Evolutionary conservation across 2,113 vertebrate species (phyloP), one percentile per base, ranked within the genome.

Genomic region (Callocephalon fimbriatum): DNA sequence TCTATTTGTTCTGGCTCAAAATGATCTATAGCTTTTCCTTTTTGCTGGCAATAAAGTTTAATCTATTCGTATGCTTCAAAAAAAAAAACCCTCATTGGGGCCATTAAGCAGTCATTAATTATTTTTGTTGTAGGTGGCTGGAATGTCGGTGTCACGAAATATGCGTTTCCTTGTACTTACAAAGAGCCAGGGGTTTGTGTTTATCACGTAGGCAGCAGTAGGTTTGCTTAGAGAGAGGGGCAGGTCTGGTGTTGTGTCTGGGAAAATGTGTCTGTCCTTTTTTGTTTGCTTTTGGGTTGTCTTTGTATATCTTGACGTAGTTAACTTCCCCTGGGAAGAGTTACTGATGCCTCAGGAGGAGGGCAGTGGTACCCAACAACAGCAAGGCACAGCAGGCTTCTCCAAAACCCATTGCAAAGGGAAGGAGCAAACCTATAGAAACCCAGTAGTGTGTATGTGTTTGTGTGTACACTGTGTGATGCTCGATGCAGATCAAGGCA

Each of bases 361-460:
- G 7, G 40, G 61, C n/a, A 40, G 83, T 8, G 7, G 32, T 3
- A 32, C 66, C 90, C 42, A 35, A 0, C 56, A 58, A 62, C 38
- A 54, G 54, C 0, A 0, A 40, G 63, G 25, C 15, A 7, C 25
- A 15, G 13, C 38, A 59, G 48, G 35, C 7, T 78, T 42, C 61
- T 82, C 71, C 78, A 38, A 44, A 82, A 47, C 27, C 40, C 32
- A 2, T 2, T 7, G 38, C 48, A 15, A 15, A 40, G 40, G 82
- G 48, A n/a, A 29, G 54, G 29, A 40, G 42, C 27, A 48, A 10
- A 12, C 56, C 65, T 27, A 4, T 1, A 6, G 13, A 26, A 51
- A 1, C 37, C 29, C 35, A 3, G 0, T 3, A 19, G n/a, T 0
- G 2, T 19, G 0, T 1, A 13, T 40, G 0, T 4, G 27, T 10